Percentiles rank a stretch among this genome's conserved stretches.
phyloP scores from a whole-genome alignment of 1,140 invertebrate genomes.

The Eupeodes corollae region DNA sequence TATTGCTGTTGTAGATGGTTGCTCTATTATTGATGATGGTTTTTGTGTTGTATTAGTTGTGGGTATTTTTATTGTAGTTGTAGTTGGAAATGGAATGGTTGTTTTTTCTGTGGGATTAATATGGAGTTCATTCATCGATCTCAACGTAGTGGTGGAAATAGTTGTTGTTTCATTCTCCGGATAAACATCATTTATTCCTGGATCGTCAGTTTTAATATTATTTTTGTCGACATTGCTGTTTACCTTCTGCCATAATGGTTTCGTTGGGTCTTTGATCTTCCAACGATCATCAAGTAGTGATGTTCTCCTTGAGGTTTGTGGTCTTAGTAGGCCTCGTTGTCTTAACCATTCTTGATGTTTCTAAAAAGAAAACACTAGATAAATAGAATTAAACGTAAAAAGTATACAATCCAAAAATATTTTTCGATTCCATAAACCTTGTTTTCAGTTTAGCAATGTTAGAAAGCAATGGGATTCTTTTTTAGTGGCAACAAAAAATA shows the following conservation, averaged over 20 bases:
- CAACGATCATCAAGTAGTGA: conserved; percentile 13
- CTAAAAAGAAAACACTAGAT: conserved; percentile 14
- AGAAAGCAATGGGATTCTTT: no score
- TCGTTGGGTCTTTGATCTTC: conserved; percentile 6
- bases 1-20: no score
- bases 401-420: conserved; percentile 1
- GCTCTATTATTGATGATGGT: conserved; percentile 1
- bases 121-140: not conserved
- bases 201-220: conserved; percentile 8
- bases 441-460: no score
- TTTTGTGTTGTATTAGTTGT: conserved; percentile 7
- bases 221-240: not conserved
- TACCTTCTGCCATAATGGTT: not conserved
- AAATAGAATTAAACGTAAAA: no score
- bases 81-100: conserved; percentile 1
- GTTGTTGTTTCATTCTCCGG: conserved; percentile 19
- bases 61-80: conserved; percentile 10
- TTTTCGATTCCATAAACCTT: not conserved
- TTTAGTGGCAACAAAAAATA: no score
- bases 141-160: conserved; percentile 3
- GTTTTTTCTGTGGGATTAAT: not conserved
- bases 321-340: conserved; percentile 17
- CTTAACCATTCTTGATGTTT: conserved; percentile 34
- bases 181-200: conserved; percentile 24
- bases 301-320: conserved; percentile 8